Evolutionary conservation across 2,888 invertebrate genomes (phyloP), one percentile per base, ranked within the genome.

Genomic region (Tipula helvola): DNA sequence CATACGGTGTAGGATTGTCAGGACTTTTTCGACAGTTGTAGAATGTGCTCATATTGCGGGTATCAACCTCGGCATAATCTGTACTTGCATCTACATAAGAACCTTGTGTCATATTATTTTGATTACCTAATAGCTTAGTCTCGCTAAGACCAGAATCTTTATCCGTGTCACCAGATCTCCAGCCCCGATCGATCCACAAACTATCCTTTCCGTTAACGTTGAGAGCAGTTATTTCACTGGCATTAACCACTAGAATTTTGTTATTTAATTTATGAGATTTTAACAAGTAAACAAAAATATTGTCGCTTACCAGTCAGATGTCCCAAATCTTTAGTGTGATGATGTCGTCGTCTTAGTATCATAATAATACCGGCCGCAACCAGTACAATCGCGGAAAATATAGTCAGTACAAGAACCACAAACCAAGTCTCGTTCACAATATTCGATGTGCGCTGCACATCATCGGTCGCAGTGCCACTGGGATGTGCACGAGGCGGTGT

Each of bases 1-100:
- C 96, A 90, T 95, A 96, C 0, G 95, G 96, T 2, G 94, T 94
- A 0, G 95, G 94, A 90, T 94, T 94, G 88, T 94, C 94, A 10
- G 94, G 93, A 87, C 93, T 93, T 91, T 57, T 94, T 90, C 94
- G 93, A 89, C 93, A 93, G 89, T 94, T 94, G 91, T 95, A 95
- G 90, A 95, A 95, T 0, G 95, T 95, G 87, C 95, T 95, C 90
- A 95, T 91, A 89, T 94, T 94, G 86, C 93, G 91, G 5, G 93
- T 93, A 89, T 93, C 93, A 44, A 95, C 95, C 91, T 95, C 95
- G 3, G 95, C 95, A 89, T 95, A 95, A 90, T 95, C 95, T 0
- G 94, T 94, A 86, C 93, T 93, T 2, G 91, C 91, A 88, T 92
- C 92, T 0, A 90, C 90, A 88, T 90, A 91, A 88, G 90, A 92